phyloP scores from a whole-genome alignment of 2,113 vertebrate genomes.

The Otis tarda region DNA sequence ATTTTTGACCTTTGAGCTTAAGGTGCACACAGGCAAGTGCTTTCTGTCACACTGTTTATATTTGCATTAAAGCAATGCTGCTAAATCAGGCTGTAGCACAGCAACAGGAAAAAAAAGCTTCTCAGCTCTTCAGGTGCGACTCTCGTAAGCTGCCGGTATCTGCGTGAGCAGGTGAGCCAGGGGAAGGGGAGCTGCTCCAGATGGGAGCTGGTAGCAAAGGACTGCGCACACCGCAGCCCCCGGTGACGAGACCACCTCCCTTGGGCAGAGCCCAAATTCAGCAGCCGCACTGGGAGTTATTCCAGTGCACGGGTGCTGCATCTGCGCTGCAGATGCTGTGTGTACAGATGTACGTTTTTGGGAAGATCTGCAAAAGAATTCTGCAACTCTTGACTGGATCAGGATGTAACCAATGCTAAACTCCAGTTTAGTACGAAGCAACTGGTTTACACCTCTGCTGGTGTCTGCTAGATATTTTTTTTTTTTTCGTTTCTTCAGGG shows the following conservation, averaged over 20 bases:
- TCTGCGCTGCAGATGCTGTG: slow-evolving; percentile 1
- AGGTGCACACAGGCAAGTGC: background rate
- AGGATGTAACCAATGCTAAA: slow-evolving; percentile 16
- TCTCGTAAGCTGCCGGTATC: background rate
- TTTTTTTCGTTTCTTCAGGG: slow-evolving; percentile 20
- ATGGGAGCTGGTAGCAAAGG: background rate
- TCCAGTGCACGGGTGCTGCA: background rate
- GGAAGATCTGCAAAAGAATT: slow-evolving; percentile 37
- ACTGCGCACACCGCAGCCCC: background rate
- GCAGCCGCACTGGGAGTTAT: background rate
- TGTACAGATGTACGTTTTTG: background rate
- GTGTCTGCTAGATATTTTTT: slow-evolving; percentile 21
- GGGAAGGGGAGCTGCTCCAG: background rate
- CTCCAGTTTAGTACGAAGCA: background rate
- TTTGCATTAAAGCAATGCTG: background rate
- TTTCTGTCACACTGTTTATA: background rate
- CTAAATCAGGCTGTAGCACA: slow-evolving; percentile 25
- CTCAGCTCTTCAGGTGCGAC: background rate
- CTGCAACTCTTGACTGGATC: slow-evolving; percentile 29
- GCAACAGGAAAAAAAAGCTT: background rate
- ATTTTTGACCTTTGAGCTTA: background rate
- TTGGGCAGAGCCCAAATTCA: background rate
- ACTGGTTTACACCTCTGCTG: background rate
- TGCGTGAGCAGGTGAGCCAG: background rate
- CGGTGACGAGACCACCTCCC: background rate